Conservation (phyloP, 2,113 vertebrate species). For the Vulpes lagopus region DNA sequence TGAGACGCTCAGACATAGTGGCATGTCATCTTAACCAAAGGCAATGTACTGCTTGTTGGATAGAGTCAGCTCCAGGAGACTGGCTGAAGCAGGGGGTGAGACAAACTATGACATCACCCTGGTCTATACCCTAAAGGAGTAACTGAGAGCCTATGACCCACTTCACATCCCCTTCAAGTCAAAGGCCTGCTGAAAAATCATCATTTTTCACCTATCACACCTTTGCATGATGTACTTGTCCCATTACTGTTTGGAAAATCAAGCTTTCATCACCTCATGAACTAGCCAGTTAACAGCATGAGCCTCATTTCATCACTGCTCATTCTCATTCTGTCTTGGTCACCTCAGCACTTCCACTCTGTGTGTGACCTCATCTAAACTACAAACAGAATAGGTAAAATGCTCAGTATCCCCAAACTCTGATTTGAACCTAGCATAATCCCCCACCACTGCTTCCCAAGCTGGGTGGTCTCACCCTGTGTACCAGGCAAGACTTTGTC, state of each 20-base stretch:
- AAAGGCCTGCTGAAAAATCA: neutral
- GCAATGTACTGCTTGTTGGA: neutral
- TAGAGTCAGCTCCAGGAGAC: neutral
- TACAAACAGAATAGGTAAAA: neutral
- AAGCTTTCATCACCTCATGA: neutral
- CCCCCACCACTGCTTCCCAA: neutral
- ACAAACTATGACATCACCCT: neutral
- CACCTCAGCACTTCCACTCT: no score
- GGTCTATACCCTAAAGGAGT: neutral
- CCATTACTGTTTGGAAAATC: neutral
- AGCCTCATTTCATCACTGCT: neutral
- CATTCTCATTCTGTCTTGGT: neutral
- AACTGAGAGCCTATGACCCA: no score
- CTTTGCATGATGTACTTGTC: neutral
- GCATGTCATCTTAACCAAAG: neutral
- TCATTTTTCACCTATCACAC: neutral
- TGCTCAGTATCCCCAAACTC: neutral
- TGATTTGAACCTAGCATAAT: accelerated
- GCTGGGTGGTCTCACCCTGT: accelerated
- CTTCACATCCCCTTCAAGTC: neutral
- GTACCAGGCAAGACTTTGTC: neutral
- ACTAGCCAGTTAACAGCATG: neutral
- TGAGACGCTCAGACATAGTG: neutral
- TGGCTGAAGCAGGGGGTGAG: neutral
- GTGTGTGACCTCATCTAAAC: neutral